Evolutionary conservation across 2,113 vertebrate genomes (phyloP), one percentile per base, ranked within the genome.

Genomic region (Sturnus vulgaris): DNA sequence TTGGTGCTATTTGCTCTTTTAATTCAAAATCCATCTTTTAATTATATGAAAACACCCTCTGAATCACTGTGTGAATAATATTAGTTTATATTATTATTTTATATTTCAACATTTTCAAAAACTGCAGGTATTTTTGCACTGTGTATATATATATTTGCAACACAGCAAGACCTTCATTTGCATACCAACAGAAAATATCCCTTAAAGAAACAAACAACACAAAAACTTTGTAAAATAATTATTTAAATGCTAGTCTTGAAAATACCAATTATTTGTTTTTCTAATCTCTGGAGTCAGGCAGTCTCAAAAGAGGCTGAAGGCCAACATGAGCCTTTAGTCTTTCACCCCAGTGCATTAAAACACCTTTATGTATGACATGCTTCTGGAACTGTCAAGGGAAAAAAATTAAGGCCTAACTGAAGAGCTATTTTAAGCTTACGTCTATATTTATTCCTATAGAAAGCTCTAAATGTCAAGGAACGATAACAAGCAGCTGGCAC

Each of bases 361-460:
- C 47, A 76, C 2, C 8, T 80, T 86, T 35, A 44, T 37, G 30
- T 70, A 37, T 68, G 73, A 65, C 64, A 50, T 2, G 27, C 49
- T 83, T 86, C 78, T 94, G 63, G 64, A 94, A 91, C 24, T 30
- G 60, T 8, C 40, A 82, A 63, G 20, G 50, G 50, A 55, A 68
- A 88, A 87, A 61, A 49, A 2, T 5, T 44, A 80, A 92, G 20
- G 64, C 57, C 76, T 64, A 86, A 53, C 47, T 46, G 44, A 75
- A 33, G 5, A 83, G 76, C 55, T 96, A 94, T 93, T 96, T 94
- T 71, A 33, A 81, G 90, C 8, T 2, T 11, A 81, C 12, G 42
- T 81, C 87, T 94, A 70, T 44, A 94, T 90, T 94, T 88, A 60
- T 30, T 94, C 82, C 88, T 90, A 95, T 25, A 93, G 76, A 81